Conservation (phyloP, 2,113 vertebrate species). For the Cariama cristata region DNA sequence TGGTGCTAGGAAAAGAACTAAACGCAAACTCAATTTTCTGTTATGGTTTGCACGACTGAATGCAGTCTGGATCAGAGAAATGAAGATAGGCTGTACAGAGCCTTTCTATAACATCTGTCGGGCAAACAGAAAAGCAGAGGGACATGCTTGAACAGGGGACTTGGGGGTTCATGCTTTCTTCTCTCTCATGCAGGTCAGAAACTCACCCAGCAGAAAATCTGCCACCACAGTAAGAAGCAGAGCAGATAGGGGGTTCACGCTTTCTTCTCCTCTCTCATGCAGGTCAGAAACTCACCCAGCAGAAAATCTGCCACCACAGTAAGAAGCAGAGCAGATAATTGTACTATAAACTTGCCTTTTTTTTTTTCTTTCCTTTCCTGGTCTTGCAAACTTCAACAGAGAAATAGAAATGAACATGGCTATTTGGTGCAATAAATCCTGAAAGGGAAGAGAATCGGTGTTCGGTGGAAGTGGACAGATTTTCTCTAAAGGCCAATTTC, state of each 20-base stretch:
- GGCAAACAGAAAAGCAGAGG: neutral
- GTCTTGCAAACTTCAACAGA: neutral
- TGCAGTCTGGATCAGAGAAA: neutral
- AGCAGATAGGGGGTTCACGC: neutral
- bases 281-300: neutral
- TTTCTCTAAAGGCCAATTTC: neutral
- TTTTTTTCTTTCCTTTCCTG: neutral
- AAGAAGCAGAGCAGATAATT: neutral
- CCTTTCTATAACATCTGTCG: neutral
- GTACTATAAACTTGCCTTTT: neutral
- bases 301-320: neutral
- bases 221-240: neutral
- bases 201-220: neutral
- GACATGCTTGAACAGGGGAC: neutral
- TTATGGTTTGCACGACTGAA: neutral
- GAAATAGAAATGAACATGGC: neutral
- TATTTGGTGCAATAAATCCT: constrained; percentile 20
- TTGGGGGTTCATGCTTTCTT: neutral
- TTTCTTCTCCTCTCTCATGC: neutral
- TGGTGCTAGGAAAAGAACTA: neutral
- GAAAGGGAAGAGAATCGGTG: neutral
- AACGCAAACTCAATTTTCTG: neutral
- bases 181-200: neutral
- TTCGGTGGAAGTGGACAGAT: neutral
- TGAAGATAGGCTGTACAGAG: neutral